phyloP scores from a whole-genome alignment of 2,888 invertebrate genomes.

The Euzetes globulus region DNA sequence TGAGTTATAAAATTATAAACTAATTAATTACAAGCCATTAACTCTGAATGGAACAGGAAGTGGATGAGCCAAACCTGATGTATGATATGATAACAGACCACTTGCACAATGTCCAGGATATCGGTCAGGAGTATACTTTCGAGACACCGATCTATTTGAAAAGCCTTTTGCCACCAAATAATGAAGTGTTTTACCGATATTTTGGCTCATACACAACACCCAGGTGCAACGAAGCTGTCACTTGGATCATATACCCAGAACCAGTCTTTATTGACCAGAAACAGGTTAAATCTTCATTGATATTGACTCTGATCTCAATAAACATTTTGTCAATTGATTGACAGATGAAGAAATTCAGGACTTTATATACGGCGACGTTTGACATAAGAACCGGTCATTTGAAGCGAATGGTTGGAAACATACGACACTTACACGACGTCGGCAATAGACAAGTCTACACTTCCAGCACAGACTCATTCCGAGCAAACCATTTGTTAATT shows the following conservation, averaged over 20 bases:
- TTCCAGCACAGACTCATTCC: background rate
- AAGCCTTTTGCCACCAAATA: slow-evolving; percentile 23
- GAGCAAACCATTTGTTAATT: too few species aligned
- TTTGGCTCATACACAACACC: slow-evolving; percentile 34
- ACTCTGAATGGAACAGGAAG: slow-evolving; percentile 20
- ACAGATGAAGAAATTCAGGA: slow-evolving; percentile 7
- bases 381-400: slow-evolving; percentile 21
- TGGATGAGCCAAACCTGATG: slow-evolving; percentile 13
- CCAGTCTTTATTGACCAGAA: slow-evolving; percentile 10
- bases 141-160: slow-evolving; percentile 23
- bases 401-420: slow-evolving; percentile 17
- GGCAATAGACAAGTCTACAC: slow-evolving; percentile 31
- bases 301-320: background rate
- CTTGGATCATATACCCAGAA: slow-evolving; percentile 32
- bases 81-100: slow-evolving; percentile 30
- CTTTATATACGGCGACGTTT: slow-evolving; percentile 3
- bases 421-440: slow-evolving; percentile 32
- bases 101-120: slow-evolving; percentile 18
- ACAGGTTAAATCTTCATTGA: slow-evolving; percentile 18
- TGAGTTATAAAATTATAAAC: too few species aligned
- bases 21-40: too few species aligned
- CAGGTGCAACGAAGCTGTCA: slow-evolving; percentile 33
- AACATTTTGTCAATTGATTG: background rate
- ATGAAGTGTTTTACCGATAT: slow-evolving; percentile 29
- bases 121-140: slow-evolving; percentile 1